Evolutionary conservation across 2,888 invertebrate species (phyloP).

Genomic region (Andrena chrysosceles): DNA sequence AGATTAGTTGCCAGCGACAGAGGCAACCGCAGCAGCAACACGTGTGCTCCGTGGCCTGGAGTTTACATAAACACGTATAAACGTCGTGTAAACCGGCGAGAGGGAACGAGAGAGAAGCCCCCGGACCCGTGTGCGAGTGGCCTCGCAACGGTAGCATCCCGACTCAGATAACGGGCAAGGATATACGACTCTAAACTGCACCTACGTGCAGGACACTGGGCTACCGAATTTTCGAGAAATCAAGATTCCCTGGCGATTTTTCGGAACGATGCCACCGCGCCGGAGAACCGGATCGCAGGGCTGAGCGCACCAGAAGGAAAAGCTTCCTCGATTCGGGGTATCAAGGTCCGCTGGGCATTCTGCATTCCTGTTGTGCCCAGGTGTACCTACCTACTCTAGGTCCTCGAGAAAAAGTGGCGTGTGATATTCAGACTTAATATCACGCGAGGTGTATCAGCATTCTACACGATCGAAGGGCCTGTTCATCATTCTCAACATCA

Average conservation of each 20-base stretch:
- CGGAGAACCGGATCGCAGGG: conserved; percentile 38
- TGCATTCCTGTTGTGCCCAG: not conserved
- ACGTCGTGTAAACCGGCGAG: conserved; percentile 72
- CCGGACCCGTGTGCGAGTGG: conserved; percentile 61
- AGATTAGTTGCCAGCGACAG: conserved; percentile 72
- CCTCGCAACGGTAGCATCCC: conserved; percentile 79
- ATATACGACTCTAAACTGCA: conserved; percentile 79
- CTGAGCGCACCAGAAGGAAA: not conserved
- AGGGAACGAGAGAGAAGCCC: conserved; percentile 43
- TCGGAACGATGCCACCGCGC: conserved; percentile 41
- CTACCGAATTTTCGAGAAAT: conserved; percentile 83
- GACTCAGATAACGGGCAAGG: conserved; percentile 78
- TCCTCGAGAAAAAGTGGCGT: too few relatives aligned
- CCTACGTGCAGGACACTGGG: conserved; percentile 77
- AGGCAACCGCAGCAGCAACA: conserved; percentile 70
- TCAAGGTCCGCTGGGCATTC: not conserved
- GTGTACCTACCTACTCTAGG: too few relatives aligned
- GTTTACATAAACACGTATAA: conserved; percentile 79
- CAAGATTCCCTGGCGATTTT: conserved; percentile 74
- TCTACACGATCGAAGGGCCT: conserved; percentile 2
- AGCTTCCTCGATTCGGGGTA: not conserved
- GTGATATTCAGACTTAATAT: not conserved
- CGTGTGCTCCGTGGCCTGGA: conserved; percentile 67
- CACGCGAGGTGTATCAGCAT: not conserved
- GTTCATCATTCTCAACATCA: not conserved